phyloP scores from a whole-genome alignment of 2,113 vertebrate genomes.

The Dicentrarchus labrax region DNA sequence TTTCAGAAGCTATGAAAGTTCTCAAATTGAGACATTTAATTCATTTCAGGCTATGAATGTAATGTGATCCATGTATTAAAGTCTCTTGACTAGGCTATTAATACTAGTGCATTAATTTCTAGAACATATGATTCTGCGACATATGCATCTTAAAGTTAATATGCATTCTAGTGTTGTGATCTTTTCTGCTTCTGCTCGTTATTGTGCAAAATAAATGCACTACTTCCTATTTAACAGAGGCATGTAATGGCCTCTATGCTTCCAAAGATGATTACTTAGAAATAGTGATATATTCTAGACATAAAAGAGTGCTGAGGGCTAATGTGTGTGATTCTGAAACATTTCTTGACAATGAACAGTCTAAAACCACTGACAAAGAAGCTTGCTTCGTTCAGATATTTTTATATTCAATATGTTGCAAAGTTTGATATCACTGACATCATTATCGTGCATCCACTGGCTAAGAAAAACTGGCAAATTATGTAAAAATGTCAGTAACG shows the following conservation, averaged over 20 bases:
- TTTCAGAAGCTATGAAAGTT: conserved; percentile 11
- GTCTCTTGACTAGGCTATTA: not conserved
- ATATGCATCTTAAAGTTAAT: conserved; percentile 21
- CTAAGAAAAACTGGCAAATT: conserved; percentile 59
- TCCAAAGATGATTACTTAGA: conserved; percentile 33
- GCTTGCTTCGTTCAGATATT: conserved; percentile 52
- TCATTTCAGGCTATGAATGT: conserved; percentile 29
- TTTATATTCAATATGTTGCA: conserved; percentile 44
- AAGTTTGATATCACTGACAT: conserved; percentile 55
- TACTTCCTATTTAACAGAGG: conserved; percentile 18
- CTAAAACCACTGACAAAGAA: conserved; percentile 55
- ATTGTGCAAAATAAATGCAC: conserved; percentile 56
- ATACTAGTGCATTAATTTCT: conserved; percentile 29
- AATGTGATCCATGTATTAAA: conserved; percentile 20
- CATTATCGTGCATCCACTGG: conserved; percentile 60
- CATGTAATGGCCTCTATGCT: conserved; percentile 15
- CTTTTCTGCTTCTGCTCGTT: conserved; percentile 33
- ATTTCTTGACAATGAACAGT: conserved; percentile 36
- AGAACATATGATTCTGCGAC: conserved; percentile 28
- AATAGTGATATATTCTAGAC: conserved; percentile 22
- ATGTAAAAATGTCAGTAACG: conserved; percentile 43
- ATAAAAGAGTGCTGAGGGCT: conserved; percentile 22
- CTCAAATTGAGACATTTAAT: conserved; percentile 37
- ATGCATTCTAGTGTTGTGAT: conserved; percentile 52
- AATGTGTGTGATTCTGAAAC: conserved; percentile 31